Conservation (phyloP, 2,888 invertebrate genomes). For the Cephonodes hylas region DNA sequence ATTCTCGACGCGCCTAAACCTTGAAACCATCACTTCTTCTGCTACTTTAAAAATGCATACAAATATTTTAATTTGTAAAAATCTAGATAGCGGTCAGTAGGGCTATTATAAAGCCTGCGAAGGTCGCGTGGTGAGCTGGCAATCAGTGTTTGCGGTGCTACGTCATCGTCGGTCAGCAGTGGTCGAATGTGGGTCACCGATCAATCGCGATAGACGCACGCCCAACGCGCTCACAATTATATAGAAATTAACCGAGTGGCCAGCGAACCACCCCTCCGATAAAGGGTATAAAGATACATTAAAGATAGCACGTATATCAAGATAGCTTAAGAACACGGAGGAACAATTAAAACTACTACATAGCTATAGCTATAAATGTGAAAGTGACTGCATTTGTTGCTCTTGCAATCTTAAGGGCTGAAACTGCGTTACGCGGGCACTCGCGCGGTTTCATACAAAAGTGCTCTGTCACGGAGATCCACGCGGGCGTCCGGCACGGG, state of each 20-base stretch:
- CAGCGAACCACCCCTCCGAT: slow-evolving; percentile 5
- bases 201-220: slow-evolving; percentile 67
- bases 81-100: not conserved
- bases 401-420: too few relatives aligned
- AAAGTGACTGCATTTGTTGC: too few relatives aligned
- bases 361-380: too few relatives aligned
- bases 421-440: too few relatives aligned
- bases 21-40: too few relatives aligned
- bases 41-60: not conserved
- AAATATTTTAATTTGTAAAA: not conserved
- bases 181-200: slow-evolving; percentile 68
- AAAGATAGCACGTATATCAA: not conserved
- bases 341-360: too few relatives aligned
- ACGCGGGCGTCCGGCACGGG: too few relatives aligned
- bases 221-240: slow-evolving; percentile 58
- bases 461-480: too few relatives aligned
- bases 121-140: slow-evolving; percentile 38
- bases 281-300: not conserved
- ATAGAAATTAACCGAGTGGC: slow-evolving; percentile 63
- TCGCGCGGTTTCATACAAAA: too few relatives aligned
- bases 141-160: slow-evolving; percentile 25
- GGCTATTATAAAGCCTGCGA: slow-evolving; percentile 37
- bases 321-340: not conserved
- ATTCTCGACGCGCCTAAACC: too few relatives aligned
- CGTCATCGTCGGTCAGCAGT: slow-evolving; percentile 5